A percentile compares a stretch with the other conserved stretches of the same genome.
phyloP scores from a whole-genome alignment of 1,140 invertebrate species.

The Heliconius nattereri region DNA sequence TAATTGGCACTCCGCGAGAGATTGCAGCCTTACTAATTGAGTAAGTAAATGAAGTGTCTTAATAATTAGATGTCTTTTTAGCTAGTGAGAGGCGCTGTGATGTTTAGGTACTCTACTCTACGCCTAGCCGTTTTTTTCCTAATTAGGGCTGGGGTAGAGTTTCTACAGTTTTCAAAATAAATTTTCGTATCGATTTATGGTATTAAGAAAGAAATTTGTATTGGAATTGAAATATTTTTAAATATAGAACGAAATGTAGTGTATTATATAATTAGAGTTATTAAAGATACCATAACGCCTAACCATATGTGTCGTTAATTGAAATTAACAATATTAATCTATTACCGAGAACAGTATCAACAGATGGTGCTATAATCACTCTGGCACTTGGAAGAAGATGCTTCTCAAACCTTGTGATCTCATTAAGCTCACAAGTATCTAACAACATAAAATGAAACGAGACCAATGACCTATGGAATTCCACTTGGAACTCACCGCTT shows the following conservation, averaged over 20 bases:
- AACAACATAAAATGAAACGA: neutral
- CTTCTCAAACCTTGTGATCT: conserved; percentile 1
- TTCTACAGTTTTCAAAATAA: conserved; percentile 16
- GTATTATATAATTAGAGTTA: neutral
- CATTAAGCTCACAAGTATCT: neutral
- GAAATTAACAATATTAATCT: conserved; percentile 28
- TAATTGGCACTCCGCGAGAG: conserved; percentile 74
- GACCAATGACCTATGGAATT: neutral
- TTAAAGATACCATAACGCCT: conserved; percentile 1
- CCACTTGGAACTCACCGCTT: neutral
- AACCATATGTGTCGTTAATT: conserved; percentile 28
- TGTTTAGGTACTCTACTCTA: conserved; percentile 44
- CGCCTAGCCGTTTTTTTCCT: conserved; percentile 42
- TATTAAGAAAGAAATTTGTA: neutral
- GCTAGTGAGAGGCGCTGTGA: conserved; percentile 53
- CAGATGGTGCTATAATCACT: conserved; percentile 46
- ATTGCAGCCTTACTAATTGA: conserved; percentile 77
- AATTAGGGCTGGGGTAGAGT: conserved; percentile 40
- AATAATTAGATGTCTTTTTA: conserved; percentile 78
- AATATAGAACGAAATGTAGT: neutral
- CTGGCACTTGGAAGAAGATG: conserved; percentile 3
- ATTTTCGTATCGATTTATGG: neutral
- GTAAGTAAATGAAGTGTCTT: conserved; percentile 79
- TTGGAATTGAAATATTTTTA: neutral
- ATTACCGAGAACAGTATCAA: conserved; percentile 43